A percentile compares a stretch with the other conserved stretches of the same genome.
Conservation (phyloP, 2,797 vertebrate genomes). For the Spinus olivaceus region DNA sequence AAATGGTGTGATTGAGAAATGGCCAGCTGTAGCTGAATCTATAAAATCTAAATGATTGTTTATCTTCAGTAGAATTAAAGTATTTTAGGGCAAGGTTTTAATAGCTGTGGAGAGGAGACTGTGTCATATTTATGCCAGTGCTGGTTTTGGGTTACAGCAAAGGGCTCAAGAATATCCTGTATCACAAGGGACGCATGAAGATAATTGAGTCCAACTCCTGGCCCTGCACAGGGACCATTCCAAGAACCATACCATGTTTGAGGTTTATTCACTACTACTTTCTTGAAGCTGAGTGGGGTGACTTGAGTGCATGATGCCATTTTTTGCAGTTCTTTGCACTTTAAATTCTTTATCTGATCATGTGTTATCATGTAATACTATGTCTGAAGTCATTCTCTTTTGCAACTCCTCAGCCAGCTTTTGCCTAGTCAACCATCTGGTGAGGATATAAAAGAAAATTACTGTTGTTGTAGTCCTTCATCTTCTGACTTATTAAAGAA, state of each 20-base stretch:
- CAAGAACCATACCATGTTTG: neutral
- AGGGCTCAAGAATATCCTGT: neutral
- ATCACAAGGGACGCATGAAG: neutral
- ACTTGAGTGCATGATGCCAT: neutral
- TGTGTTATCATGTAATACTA: neutral
- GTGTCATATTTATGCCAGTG: neutral
- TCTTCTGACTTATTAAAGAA: neutral
- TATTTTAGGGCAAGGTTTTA: neutral
- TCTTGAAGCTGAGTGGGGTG: neutral
- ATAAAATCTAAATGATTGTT: neutral
- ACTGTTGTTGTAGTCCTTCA: neutral
- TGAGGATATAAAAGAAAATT: neutral
- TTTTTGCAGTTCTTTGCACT: neutral
- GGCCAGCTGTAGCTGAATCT: neutral
- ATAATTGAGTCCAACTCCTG: neutral
- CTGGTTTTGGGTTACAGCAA: neutral
- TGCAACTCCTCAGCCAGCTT: neutral
- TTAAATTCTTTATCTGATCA: neutral
- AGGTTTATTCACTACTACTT: neutral
- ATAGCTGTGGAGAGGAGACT: neutral
- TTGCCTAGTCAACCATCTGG: neutral
- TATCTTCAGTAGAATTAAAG: neutral
- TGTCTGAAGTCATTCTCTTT: neutral
- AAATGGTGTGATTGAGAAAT: neutral
- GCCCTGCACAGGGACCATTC: neutral